Conservation (phyloP, 1,140 invertebrate genomes). For the Venustaconcha ellipsiformis region DNA sequence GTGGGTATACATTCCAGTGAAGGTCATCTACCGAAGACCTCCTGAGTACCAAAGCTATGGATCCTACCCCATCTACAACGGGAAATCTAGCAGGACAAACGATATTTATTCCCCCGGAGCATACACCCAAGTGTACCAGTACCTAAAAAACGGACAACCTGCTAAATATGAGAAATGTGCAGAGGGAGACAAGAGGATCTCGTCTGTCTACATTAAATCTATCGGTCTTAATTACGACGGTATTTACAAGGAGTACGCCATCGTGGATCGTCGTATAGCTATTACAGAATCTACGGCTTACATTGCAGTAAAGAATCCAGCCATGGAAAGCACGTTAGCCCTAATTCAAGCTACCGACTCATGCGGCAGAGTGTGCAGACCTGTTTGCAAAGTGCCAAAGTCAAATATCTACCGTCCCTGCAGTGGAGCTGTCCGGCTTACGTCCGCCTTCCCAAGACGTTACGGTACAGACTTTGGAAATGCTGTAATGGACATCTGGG, state of each 20-base stretch:
- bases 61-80: conserved; percentile 48
- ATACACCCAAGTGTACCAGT: conserved; percentile 27
- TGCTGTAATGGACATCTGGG: conserved; percentile 49
- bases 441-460: conserved; percentile 32
- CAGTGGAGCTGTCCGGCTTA: conserved; percentile 47
- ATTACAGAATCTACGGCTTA: conserved; percentile 52
- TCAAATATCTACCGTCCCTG: conserved; percentile 41
- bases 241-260: conserved; percentile 57
- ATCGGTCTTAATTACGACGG: conserved; percentile 59
- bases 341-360: conserved; percentile 54
- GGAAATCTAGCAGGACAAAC: conserved; percentile 18
- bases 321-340: conserved; percentile 32
- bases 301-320: conserved; percentile 48
- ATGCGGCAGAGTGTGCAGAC: conserved; percentile 56
- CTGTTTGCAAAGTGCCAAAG: conserved; percentile 48
- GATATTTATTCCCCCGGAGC: conserved; percentile 52
- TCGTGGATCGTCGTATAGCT: conserved; percentile 56
- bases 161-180: conserved; percentile 33
- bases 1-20: conserved; percentile 57
- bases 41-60: conserved; percentile 44
- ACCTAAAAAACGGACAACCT: conserved; percentile 22
- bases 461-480: conserved; percentile 52
- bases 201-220: conserved; percentile 53
- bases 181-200: conserved; percentile 29
- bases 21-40: conserved; percentile 53